These are phyloP conservation scores for Ligdia adustata DNA, from an alignment of 2,888 invertebrate genomes.

Conservation along the genomic window DNA sequence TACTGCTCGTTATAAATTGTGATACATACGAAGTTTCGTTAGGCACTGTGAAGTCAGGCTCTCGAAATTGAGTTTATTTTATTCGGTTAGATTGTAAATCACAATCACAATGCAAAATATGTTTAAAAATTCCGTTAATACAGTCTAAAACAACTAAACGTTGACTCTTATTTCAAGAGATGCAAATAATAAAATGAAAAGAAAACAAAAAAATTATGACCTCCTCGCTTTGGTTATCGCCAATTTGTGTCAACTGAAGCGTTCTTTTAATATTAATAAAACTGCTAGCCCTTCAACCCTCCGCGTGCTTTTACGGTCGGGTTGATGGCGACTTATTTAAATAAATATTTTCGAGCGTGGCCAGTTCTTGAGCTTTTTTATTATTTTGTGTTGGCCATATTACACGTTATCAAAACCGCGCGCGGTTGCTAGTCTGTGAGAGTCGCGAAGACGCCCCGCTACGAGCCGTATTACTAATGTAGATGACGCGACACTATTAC, in stretches of 20 bases:
- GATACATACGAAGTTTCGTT: background rate
- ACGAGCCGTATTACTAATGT: constrained; percentile 72
- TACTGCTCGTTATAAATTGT: constrained; percentile 49
- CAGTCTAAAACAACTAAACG: too few species aligned
- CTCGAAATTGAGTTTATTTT: too few species aligned
- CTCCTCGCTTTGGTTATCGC: constrained; percentile 76
- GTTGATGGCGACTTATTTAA: constrained; percentile 81
- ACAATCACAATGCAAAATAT: too few species aligned
- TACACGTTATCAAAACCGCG: constrained; percentile 35
- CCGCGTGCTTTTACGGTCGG: constrained; percentile 78
- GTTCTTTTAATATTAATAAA: constrained; percentile 83
- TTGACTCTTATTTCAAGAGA: constrained; percentile 53
- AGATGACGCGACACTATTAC: constrained; percentile 80
- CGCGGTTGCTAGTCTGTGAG: constrained; percentile 31
- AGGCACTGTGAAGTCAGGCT: too few species aligned
- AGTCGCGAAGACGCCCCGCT: constrained; percentile 66
- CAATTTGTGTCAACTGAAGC: constrained; percentile 82
- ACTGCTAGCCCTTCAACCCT: constrained; percentile 77
- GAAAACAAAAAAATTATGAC: constrained; percentile 67
- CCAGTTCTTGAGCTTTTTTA: constrained; percentile 57
- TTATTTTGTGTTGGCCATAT: constrained; percentile 60
- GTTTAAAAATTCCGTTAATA: too few species aligned
- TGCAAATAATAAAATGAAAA: constrained; percentile 58
- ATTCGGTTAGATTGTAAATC: too few species aligned
- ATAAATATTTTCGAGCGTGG: constrained; percentile 77